Percentiles rank a stretch among this genome's conserved stretches.
phyloP scores from a whole-genome alignment of 1,140 invertebrate species.

The Cotesia chilonis region DNA sequence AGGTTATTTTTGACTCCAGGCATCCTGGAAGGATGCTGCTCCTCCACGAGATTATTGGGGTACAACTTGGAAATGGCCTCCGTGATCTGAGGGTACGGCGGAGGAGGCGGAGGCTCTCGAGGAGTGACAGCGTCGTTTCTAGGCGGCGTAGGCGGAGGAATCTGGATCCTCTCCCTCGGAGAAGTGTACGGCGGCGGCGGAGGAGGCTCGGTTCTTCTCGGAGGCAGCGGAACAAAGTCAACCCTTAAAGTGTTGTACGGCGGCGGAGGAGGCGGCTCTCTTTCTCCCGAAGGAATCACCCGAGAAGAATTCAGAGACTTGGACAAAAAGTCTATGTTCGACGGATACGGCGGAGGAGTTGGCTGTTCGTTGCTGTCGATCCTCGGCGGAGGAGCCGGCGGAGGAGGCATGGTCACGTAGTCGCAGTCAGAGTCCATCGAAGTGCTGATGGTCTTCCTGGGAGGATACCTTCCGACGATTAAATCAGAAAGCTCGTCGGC shows the following conservation, averaged over 20 bases:
- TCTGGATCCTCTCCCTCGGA: slow-evolving; percentile 56
- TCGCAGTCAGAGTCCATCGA: slow-evolving; percentile 88
- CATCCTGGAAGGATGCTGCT: slow-evolving; percentile 29
- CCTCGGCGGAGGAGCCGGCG: slow-evolving; percentile 72
- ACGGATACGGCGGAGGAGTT: slow-evolving; percentile 58
- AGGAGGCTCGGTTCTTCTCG: slow-evolving; percentile 52
- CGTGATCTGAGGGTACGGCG: slow-evolving; percentile 68
- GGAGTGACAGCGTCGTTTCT: slow-evolving; percentile 61
- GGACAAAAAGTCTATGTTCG: slow-evolving; percentile 44
- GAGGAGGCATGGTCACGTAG: slow-evolving; percentile 83
- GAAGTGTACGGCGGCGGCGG: slow-evolving; percentile 56
- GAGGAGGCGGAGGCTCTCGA: slow-evolving; percentile 62
- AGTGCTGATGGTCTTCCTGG: slow-evolving; percentile 79
- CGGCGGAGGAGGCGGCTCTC: slow-evolving; percentile 54
- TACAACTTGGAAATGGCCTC: slow-evolving; percentile 46
- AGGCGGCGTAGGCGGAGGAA: slow-evolving; percentile 62
- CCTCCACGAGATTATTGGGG: slow-evolving; percentile 18
- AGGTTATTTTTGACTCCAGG: slow-evolving; percentile 8
- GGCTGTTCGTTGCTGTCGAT: slow-evolving; percentile 69
- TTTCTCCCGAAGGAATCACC: slow-evolving; percentile 42
- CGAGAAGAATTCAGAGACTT: slow-evolving; percentile 47
- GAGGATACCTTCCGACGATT: slow-evolving; percentile 83
- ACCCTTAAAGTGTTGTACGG: slow-evolving; percentile 53
- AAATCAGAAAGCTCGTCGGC: slow-evolving; percentile 83
- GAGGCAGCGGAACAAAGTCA: slow-evolving; percentile 56